Base-by-base conservation (phyloP, 1,140 invertebrate genomes). In the Dinothrombium tinctorium region DNA sequence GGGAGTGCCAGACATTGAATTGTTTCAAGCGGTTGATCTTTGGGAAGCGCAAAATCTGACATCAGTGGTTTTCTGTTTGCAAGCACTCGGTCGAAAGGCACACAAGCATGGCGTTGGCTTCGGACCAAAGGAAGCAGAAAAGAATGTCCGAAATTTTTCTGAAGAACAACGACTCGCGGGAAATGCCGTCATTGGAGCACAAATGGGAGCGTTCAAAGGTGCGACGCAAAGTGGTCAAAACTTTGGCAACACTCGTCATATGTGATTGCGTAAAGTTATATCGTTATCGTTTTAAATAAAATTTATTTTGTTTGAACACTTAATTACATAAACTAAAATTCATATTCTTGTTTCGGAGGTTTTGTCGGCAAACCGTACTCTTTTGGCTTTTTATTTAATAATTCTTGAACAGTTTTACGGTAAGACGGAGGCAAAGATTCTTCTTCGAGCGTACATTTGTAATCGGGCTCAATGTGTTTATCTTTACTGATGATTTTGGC, bases 11-110 rank as follows among this genome's bases (percentile, higher is more conserved):
- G 78, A 84, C 50, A 69, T 75, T 4, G 86, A 94, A 54, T 66
- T 87, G 2, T 94, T 94, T 68, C 84, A 90, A 60, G 83, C 84
- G 0, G 80, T 83, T 7, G 86, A 92, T 56, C 63, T 94, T 4
- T 92, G 71, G 68, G 84, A 92, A 55, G 74, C 76, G 56, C 86
- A 87, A 57, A 86, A 92, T 56, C 81, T 94, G 47, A 69, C 75
- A 7, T 70, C 78, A 49, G 84, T 94, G 1, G 76, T 79, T 5
- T 72, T 71, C 37, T 81, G 78, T 24, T 69, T 92, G 40, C 83
- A 79, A 54, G 77, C 83, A 23, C 67, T 92, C 38, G 84, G 81
- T 8, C 69, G 86, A 52, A 72, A 74, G 53, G 81, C 86, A 68
- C 59, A 79, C 72, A 7, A 26, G n/a, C 12, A 63, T 24, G 83